Evolutionary conservation across 2,113 vertebrate genomes (phyloP), one percentile per base, ranked within the genome.

Genomic region (Psittacara wagleri): DNA sequence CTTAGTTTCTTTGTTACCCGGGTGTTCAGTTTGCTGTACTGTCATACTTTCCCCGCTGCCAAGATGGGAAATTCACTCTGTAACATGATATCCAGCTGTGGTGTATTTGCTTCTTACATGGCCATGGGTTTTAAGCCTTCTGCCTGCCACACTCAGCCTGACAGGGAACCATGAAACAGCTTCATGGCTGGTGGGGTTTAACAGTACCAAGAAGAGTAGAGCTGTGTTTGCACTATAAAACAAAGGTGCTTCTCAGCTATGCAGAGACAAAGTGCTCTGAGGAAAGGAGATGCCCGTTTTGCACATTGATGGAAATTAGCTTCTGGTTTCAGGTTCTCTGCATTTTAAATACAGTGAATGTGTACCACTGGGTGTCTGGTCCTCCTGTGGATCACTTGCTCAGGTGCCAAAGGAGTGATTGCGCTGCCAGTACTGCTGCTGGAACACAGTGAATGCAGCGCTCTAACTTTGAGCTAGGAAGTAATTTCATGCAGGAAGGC

Each of bases 91-190:
- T 7, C 33, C 62, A 73, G 44, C 64, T 86, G 52, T 59, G 57
- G n/a, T 86, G 68, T 46, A 88, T 95, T 61, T 72, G 28, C 75
- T 84, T 92, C 41, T n/a, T 72, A 37, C 61, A 33, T 84, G n/a
- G 37, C 44, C 1, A 1, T 37, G 52, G 68, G n/a, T 81, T 93
- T 82, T 83, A 78, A 90, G 79, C 64, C 49, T 81, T 19, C 59
- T 84, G 76, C 55, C 80, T 84, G 78, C 66, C 31, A 22, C 28
- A 9, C 51, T 81, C 20, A 3, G 35, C 44, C 11, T 88, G 39
- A 20, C 4, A 13, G 39, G 48, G 66, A 88, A 41, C 54, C 1
- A 2, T 1, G 0, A 72, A 61, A 24, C 49, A 78, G 61, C 55
- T 93, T 88, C 3, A 8, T 43, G 43, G 39, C 64, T 88, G 48